phyloP scores from a whole-genome alignment of 2,888 invertebrate genomes.

The Unio pictorum region DNA sequence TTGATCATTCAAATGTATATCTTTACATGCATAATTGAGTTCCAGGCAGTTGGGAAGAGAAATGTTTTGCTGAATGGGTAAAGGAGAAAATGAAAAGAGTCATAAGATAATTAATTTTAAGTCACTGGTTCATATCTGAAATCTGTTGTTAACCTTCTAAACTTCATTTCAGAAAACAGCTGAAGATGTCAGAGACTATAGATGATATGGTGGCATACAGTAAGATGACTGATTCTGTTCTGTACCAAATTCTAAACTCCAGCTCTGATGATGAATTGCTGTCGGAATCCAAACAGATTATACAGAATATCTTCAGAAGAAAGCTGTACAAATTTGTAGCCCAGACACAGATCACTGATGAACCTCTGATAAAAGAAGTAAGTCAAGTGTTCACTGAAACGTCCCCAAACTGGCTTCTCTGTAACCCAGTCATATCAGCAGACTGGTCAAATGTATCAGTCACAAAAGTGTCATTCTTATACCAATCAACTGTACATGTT shows the following conservation, averaged over 20 bases:
- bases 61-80: background rate
- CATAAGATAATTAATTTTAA: background rate
- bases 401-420: no score
- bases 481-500: no score
- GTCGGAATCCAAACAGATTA: constrained; percentile 42
- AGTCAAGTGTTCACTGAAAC: no score
- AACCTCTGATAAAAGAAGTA: constrained; percentile 16
- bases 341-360: constrained; percentile 32
- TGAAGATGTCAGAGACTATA: constrained; percentile 47
- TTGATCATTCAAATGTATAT: no score
- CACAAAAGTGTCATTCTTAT: no score
- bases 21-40: no score
- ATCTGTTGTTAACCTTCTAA: background rate
- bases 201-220: constrained; percentile 58
- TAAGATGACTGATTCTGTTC: constrained; percentile 55
- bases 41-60: no score
- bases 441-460: no score
- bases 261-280: constrained; percentile 15
- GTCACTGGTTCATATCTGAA: background rate
- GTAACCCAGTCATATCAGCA: no score
- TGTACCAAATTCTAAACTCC: constrained; percentile 46
- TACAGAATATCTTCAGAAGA: constrained; percentile 40
- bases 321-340: constrained; percentile 51
- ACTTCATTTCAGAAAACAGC: constrained; percentile 19
- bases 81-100: background rate